Base-by-base conservation (phyloP, 2,888 invertebrate genomes). In the Cancer borealis region DNA sequence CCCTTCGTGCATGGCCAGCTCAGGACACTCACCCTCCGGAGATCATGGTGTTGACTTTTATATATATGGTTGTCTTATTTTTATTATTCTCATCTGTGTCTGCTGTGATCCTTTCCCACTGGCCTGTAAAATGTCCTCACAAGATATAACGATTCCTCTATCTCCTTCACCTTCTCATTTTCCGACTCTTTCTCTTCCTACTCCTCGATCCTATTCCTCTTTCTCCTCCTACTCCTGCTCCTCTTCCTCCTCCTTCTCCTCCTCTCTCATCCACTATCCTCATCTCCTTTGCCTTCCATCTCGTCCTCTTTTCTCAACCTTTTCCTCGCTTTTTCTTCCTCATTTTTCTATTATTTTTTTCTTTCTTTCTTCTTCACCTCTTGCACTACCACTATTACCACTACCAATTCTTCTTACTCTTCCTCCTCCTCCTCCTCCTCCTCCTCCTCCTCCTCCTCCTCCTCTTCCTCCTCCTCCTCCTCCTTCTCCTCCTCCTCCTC, bases 401-500 rank as follows among this genome's bases (percentile, higher is more conserved):
- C 12, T 54, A 17, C 54, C 17, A 54, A 12, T 54, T 17, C 54
- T 14, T 12, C 54, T 54, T 17, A 17, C 54, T 49, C 49, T 17
- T 66, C 66, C 66, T 66, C 3, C 21, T 21, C 21, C 21, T 21
- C 21, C 60, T 14, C 17, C 6, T 60, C 17, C 60, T 60, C 60
- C 6, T 60, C 60, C 60, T 60, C 60, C 6, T 60, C 60, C 17
- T 60, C 17, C n/a, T 21, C 21, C n/a, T 21, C 17, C 5, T 21
- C 21, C 66, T 66, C 66, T n/a, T 66, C 66, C 66, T 66, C 66
- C 66, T 66, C 66, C 66, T 66, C 66, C 66, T 66, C 66, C n/a
- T 66, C n/a, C 14, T 66, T n/a, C 14, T n/a, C n/a, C 10, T 10
- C 49, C 10, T 10, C 10, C 10, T 10, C 49, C 10, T 10, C 49